Evolutionary conservation across 2,888 invertebrate species (phyloP).

Genomic region (Loripinus fragilis): DNA sequence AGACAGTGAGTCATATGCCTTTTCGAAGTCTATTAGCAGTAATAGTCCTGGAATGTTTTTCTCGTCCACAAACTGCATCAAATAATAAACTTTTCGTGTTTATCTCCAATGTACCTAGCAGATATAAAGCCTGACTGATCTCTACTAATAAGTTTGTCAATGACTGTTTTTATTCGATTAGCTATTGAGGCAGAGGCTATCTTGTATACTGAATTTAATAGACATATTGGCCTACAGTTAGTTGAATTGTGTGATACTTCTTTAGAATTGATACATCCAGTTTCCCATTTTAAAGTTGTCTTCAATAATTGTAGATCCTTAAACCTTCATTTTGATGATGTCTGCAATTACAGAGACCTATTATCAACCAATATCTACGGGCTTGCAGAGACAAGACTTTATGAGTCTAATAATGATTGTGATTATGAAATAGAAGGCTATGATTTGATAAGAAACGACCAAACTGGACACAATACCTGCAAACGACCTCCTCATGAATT

Average conservation of each 20-base stretch:
- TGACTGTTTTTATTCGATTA: no score
- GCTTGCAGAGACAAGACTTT: constrained; percentile 32
- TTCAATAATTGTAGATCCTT: constrained; percentile 46
- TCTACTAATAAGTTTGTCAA: no score
- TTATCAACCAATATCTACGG: constrained; percentile 28
- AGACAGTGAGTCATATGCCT: no score
- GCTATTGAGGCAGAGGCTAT: no score
- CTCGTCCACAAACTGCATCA: no score
- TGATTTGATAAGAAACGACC: constrained; percentile 38
- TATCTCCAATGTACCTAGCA: no score
- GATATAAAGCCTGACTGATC: no score
- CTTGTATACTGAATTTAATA: no score
- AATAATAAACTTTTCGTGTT: no score
- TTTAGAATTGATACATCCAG: constrained; percentile 23
- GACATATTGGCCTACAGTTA: no score
- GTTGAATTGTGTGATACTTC: constrained; percentile 41
- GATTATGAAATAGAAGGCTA: constrained; percentile 26
- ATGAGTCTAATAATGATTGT: constrained; percentile 15
- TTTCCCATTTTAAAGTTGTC: constrained; percentile 31
- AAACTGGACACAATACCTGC: neutral
- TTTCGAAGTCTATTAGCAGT: no score
- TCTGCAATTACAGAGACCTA: constrained; percentile 16
- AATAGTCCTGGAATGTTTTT: no score
- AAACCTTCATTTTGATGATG: constrained; percentile 29
- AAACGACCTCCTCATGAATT: constrained; percentile 45